A percentile compares a stretch with the other conserved stretches of the same genome.
Conservation (phyloP, 64 coral and sea anemone genomes). For the Montipora efflorescens region DNA sequence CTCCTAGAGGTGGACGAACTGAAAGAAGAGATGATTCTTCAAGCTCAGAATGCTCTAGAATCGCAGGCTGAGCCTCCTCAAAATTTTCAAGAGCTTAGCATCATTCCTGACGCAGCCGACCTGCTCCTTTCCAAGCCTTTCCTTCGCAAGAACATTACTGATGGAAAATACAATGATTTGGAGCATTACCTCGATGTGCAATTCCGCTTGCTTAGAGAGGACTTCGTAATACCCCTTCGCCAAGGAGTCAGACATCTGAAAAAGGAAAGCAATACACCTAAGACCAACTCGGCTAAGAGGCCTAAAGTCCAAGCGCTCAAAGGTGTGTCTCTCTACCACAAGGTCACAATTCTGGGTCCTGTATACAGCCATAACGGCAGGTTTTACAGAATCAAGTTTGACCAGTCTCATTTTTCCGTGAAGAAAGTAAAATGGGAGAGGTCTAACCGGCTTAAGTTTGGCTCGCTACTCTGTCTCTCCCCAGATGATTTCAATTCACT, state of each 20-base stretch:
- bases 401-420: slow-evolving; percentile 44
- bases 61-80: slow-evolving; percentile 51
- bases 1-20: neutral
- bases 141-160: slow-evolving; percentile 78
- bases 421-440: slow-evolving; percentile 72
- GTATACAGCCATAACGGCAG: slow-evolving; percentile 65
- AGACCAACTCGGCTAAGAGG: neutral
- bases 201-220: slow-evolving; percentile 87
- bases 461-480: slow-evolving; percentile 77
- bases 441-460: slow-evolving; percentile 81
- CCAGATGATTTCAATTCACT: slow-evolving; percentile 79
- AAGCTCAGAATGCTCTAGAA: neutral
- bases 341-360: slow-evolving; percentile 59
- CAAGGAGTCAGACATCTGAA: slow-evolving; percentile 36
- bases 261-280: neutral
- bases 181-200: slow-evolving; percentile 96
- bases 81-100: slow-evolving; percentile 72
- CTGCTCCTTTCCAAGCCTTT: slow-evolving; percentile 65
- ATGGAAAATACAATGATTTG: slow-evolving; percentile 61
- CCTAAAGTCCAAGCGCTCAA: slow-evolving; percentile 11
- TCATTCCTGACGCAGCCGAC: slow-evolving; percentile 69
- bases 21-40: neutral
- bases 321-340: slow-evolving; percentile 37
- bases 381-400: slow-evolving; percentile 75
- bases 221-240: slow-evolving; percentile 89